Base-by-base conservation (phyloP, 1,140 invertebrate genomes). In the Melanaphis sacchari region DNA sequence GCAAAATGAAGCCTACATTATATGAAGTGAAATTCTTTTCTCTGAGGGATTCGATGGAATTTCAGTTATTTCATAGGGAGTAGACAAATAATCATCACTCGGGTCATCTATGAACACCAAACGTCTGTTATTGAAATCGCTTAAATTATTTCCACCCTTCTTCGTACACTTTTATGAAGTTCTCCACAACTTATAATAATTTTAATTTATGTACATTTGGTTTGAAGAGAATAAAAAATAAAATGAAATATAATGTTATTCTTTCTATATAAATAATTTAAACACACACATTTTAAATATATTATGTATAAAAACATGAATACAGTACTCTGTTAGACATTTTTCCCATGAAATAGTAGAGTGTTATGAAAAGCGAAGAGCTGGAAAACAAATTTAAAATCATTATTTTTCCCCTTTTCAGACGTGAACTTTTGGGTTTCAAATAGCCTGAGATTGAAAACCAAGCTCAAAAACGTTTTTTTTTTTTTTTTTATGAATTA, bases 81-180 rank as follows among this genome's bases (percentile, higher is more conserved):
- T 40, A 89, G 38, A 54, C 54, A 52, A 89, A 89, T 43, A 85
- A 89, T 49, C 43, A 52, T 89, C 87, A 36, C 87, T 90, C 38
- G 49, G 88, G 88, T 59, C 88, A 59, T 90, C 88, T 59, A 59
- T 38, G 26, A 59, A 59, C 38, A 40, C 49, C 3, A 24, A 90
- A 90, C 40, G 52, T 90, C 88, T 90, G 59, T 90, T 90, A 90
- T 90, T 90, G 52, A 90, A 90, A 90, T 90, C 88, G 36, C 36
- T 38, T 59, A 90, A 90, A 24, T 59, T 90, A 90, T 90, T 59
- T 90, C 52, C 52, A 36, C 11, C n/a, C n/a, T 36, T 11, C 11
- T 36, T 36, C 8, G 46, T 38, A 22, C 31, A 18, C 46, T 6
- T 88, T 21, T n/a, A 18, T 18, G 43, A 18, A 49, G 43, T 88